Conservation (phyloP, 1,140 invertebrate species). For the Neotoxoptera formosana region DNA sequence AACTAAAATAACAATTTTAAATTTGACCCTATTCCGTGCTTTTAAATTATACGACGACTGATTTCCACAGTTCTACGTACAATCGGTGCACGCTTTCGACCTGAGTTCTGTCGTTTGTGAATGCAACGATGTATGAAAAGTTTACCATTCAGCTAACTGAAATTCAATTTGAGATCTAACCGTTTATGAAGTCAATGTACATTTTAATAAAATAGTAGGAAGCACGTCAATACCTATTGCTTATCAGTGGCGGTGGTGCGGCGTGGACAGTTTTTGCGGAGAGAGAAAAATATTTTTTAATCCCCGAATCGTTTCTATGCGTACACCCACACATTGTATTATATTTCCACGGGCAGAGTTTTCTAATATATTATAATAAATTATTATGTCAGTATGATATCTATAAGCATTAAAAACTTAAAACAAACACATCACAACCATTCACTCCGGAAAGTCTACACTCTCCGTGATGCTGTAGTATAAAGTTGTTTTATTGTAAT, state of each 20-base stretch:
- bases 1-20: neutral
- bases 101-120: neutral
- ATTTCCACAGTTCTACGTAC: neutral
- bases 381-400: neutral
- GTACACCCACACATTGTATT: neutral
- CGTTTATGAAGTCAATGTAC: neutral
- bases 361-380: neutral
- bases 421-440: neutral
- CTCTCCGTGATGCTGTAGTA: too few relatives aligned
- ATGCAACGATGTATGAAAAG: neutral
- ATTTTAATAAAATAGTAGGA: neutral
- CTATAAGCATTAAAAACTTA: neutral
- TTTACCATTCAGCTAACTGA: neutral
- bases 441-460: neutral
- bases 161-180: neutral
- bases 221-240: neutral
- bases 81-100: neutral
- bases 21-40: neutral
- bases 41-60: neutral
- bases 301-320: too few relatives aligned
- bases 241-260: neutral
- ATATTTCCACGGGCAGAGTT: accelerated
- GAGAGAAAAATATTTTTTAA: too few relatives aligned
- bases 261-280: neutral
- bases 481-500: too few relatives aligned